These are phyloP conservation scores for Oreochromis spilurus DNA, from an alignment of 2,113 vertebrate species.

Conservation along the genomic window DNA sequence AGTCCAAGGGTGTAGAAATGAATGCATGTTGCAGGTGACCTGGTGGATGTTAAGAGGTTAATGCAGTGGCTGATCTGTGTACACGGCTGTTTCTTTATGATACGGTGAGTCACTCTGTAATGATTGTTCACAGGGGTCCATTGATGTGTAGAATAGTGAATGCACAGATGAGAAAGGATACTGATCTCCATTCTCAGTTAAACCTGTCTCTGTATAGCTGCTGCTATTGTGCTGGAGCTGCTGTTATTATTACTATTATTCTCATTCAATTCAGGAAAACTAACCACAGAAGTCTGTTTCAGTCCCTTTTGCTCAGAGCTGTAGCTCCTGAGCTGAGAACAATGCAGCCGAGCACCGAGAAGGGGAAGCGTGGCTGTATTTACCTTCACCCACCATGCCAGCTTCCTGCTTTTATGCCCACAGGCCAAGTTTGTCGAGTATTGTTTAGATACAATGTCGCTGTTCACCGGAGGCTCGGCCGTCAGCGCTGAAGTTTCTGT, in stretches of 20 bases:
- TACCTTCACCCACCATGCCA: constrained; percentile 40
- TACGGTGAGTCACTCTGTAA: neutral
- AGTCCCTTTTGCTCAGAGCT: neutral
- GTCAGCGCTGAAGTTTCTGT: neutral
- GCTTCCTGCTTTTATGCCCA: constrained; percentile 68
- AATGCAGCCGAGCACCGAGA: constrained; percentile 24
- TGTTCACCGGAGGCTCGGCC: neutral
- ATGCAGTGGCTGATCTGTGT: neutral
- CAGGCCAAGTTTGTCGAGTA: constrained; percentile 33
- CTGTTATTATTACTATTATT: constrained; percentile 46
- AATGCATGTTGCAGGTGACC: neutral
- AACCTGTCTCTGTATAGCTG: neutral
- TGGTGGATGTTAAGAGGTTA: neutral
- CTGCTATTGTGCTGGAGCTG: neutral
- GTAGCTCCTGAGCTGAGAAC: constrained; percentile 27
- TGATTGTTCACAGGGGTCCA: neutral
- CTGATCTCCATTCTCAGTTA: constrained; percentile 10
- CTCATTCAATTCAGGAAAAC: constrained; percentile 33
- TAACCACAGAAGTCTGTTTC: neutral
- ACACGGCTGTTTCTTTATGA: neutral
- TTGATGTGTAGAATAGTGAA: neutral
- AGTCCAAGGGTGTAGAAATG: neutral
- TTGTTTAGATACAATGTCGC: constrained; percentile 65
- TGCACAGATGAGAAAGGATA: neutral
- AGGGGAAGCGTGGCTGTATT: constrained; percentile 49